Conservation (phyloP, 2,797 vertebrate genomes). For the Lagorchestes hirsutus region DNA sequence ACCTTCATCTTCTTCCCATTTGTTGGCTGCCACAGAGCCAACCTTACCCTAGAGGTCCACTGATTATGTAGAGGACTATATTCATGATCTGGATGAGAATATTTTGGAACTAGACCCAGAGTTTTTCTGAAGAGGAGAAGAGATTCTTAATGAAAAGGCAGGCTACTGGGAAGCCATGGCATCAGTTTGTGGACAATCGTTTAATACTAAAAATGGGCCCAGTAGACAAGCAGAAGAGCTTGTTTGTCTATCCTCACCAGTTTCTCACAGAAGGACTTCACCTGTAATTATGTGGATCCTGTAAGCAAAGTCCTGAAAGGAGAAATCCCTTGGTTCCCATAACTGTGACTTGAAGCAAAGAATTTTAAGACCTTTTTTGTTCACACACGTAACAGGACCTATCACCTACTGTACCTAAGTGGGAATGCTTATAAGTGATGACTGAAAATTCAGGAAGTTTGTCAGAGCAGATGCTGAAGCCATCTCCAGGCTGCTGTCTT, state of each 20-base stretch:
- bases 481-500: too few relatives aligned
- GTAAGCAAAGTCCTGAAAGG: slow-evolving; percentile 99
- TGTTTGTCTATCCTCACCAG: slow-evolving; percentile 96
- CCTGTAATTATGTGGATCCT: slow-evolving; percentile 97
- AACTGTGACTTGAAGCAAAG: slow-evolving; percentile 98
- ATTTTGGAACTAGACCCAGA: too few relatives aligned
- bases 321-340: slow-evolving; percentile 98
- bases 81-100: too few relatives aligned
- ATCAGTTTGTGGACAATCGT: slow-evolving; percentile 92
- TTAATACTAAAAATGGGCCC: slow-evolving; percentile 99
- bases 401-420: slow-evolving; percentile 99
- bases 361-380: slow-evolving; percentile 99
- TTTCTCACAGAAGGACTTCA: slow-evolving; percentile 98
- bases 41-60: too few relatives aligned
- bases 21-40: too few relatives aligned
- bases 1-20: too few relatives aligned
- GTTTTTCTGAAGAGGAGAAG: too few relatives aligned
- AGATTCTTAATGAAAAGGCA: too few relatives aligned
- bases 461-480: too few relatives aligned
- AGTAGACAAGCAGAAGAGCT: slow-evolving; percentile 98
- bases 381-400: slow-evolving; percentile 99
- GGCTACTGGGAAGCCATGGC: not conserved
- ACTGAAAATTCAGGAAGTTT: slow-evolving; percentile 99
- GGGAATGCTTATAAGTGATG: slow-evolving; percentile 99
- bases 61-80: too few relatives aligned